phyloP scores from a whole-genome alignment of 2,888 invertebrate species.

The Pheosia tremula region DNA sequence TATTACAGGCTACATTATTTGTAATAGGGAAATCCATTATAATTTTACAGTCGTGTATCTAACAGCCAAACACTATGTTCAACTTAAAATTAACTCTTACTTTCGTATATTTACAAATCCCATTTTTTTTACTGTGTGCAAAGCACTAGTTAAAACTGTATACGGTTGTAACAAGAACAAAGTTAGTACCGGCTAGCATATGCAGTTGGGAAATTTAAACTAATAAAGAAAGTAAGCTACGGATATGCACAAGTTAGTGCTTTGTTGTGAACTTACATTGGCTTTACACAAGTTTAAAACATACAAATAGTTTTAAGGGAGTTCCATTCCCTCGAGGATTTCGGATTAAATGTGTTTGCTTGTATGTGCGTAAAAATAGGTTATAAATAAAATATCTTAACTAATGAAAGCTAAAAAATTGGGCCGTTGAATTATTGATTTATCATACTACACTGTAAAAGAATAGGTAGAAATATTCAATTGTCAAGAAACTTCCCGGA shows the following conservation, averaged over 20 bases:
- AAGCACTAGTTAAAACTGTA: slow-evolving; percentile 38
- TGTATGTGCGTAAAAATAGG: too few species aligned
- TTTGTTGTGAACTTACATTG: slow-evolving; percentile 69
- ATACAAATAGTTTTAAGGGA: slow-evolving; percentile 51
- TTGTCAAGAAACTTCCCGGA: too few species aligned
- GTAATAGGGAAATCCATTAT: too few species aligned
- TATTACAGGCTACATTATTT: too few species aligned
- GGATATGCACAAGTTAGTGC: slow-evolving; percentile 61
- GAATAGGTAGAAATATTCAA: too few species aligned
- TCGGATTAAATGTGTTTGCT: too few species aligned
- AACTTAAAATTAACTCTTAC: slow-evolving; percentile 7
- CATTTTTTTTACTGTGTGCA: slow-evolving; percentile 33
- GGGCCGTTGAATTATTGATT: too few species aligned
- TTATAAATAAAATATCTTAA: too few species aligned
- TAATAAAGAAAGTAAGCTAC: slow-evolving; percentile 72
- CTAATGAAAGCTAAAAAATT: too few species aligned
- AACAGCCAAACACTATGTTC: background rate
- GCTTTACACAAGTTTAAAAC: slow-evolving; percentile 57
- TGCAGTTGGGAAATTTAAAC: slow-evolving; percentile 71
- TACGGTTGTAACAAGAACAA: slow-evolving; percentile 39
- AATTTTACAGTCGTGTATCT: background rate
- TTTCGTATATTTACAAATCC: slow-evolving; percentile 16
- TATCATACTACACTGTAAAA: too few species aligned
- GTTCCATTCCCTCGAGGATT: background rate
- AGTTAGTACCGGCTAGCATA: slow-evolving; percentile 54